Base-by-base conservation (phyloP, 2,888 invertebrate species). In the Tanypteryx hageni region DNA sequence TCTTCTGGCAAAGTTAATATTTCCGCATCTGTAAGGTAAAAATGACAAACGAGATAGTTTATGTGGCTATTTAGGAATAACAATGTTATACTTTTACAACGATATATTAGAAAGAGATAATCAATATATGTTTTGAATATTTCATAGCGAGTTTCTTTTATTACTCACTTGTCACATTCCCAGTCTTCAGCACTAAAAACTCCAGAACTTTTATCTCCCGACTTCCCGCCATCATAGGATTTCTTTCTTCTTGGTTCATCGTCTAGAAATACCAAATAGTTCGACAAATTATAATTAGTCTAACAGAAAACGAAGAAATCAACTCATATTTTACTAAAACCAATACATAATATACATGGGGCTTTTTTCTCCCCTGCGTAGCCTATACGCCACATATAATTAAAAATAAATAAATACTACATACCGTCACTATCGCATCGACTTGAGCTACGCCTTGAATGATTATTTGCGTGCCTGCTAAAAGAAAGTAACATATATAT, bases 1-100 rank as follows among this genome's bases (percentile, higher is more conserved):
- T 94, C 99, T 96, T 93, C 99, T 96, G 59, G 99, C 98, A 96
- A 99, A 99, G 96, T 99, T 99, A 92, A 99, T 97, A 96, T 99
- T 99, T 93, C 97, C 98, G 96, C 99, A 99, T 94, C 97, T 96
- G 93, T 27, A 93, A 93, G 84, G n/a, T 61, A 85, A 83, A 89
- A 58, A 92, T 44, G 5, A 44, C 1, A 44, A 44, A 44, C 3
- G 44, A 44, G 44, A 44, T n/a, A n/a, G n/a, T n/a, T 44, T 44
- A 44, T 44, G 44, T 44, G 5, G 44, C 44, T 44, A 44, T 44
- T 44, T 3, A 5, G 44, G 44, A 44, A 44, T 5, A 44, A 44
- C 44, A 44, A 5, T 5, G 44, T 44, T 44, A 44, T 44, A 44
- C 5, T 1, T 44, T 44, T 44, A 44, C 44, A 44, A 44, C 5